phyloP scores from a whole-genome alignment of 2,888 invertebrate genomes.

The Clistopyga incitator region DNA sequence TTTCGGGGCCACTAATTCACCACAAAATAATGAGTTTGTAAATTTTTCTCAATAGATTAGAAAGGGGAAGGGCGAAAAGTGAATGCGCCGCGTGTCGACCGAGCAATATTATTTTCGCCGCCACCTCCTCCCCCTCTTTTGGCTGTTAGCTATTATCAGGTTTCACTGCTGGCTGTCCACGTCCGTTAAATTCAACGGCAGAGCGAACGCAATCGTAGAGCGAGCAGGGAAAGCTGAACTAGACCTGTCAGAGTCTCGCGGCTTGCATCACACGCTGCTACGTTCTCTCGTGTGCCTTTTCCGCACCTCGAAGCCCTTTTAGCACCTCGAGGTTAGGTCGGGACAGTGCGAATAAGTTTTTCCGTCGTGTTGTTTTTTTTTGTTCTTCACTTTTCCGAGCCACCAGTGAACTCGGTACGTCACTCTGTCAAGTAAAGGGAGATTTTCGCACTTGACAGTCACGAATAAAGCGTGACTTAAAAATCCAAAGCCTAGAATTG shows the following conservation, averaged over 20 bases:
- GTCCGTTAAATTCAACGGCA: neutral
- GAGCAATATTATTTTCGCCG: neutral
- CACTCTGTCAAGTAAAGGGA: neutral
- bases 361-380: neutral
- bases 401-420: neutral
- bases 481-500: neutral
- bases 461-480: neutral
- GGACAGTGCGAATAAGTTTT: neutral
- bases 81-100: neutral
- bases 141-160: slow-evolving; percentile 5
- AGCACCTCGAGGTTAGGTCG: neutral
- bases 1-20: neutral
- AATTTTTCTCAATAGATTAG: neutral
- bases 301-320: neutral
- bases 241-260: neutral
- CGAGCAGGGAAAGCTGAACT: neutral
- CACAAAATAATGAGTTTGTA: neutral
- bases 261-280: neutral
- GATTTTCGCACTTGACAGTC: neutral
- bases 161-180: neutral
- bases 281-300: slow-evolving; percentile 3
- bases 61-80: neutral
- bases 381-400: neutral
- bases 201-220: neutral
- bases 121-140: neutral